Evolutionary conservation across 1,140 invertebrate genomes (phyloP), one percentile per base, ranked within the genome.

Genomic region (Aphidius gifuensis): DNA sequence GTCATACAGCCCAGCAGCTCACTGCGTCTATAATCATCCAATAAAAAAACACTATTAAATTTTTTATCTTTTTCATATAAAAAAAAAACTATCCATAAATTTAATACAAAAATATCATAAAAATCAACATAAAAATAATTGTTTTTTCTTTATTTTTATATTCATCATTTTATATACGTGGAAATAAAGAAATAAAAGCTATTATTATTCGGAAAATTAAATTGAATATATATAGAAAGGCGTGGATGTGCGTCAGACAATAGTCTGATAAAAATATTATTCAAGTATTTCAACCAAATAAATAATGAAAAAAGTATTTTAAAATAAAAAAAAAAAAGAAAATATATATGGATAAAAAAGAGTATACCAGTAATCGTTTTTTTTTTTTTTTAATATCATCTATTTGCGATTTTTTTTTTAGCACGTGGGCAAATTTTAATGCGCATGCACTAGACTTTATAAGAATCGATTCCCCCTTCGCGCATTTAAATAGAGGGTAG

Each of bases 1-100:
- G 86, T 87, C 85, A 87, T 87, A 72, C 85, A 88, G 74, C 86
- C 86, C 66, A 87, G 77, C 73, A 87, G 84, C 69, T 88, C 86
- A 74, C 85, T 87, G 72, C 83, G 80, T 76, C 85, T 87, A 79
- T 62, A 84, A 84, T 39, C 67, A 76, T n/a, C 60, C 60, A 67
- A 65, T 58, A 66, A 68, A 68, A 61, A 50, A 56, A 66, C 60
- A 45, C 47, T 53, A 43, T 65, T 60, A 6, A 44, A 42, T n/a
- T 44, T 53, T 44, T 32, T 49, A 9, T 38, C 11, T 32, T 44
- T 38, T 44, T 21, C 21, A 23, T 21, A 11, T 23, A n/a, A 32
- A 8, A 43, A 4, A 43, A 43, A 60, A 60, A 9, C n/a, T 21
- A 43, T n/a, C 9, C 23, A 23, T 23, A 23, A 23, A 23, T 23